Evolutionary conservation across 2,888 invertebrate species (phyloP), one percentile per base, ranked within the genome.

Genomic region (Troides oblongomaculatus): DNA sequence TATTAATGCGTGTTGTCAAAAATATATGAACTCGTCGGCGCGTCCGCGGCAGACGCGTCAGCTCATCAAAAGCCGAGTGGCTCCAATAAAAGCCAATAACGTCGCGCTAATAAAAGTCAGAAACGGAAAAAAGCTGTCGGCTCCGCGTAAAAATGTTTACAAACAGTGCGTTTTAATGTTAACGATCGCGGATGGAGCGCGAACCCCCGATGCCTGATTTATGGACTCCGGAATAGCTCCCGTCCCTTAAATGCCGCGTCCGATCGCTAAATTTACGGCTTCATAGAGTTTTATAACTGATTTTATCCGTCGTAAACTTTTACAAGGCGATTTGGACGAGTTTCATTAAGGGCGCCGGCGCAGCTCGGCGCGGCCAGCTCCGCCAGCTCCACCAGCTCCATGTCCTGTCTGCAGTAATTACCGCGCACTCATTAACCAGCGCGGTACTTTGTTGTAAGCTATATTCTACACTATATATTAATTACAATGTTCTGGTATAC

Each of bases 221-320:
- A 91, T 88, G 76, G 80, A 87, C 79, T 86, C 76, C 84, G 79
- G 81, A 88, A 89, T 86, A 83, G 89, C 89, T 87, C 84, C 88
- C 84, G 89, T 89, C 89, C 87, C 85, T 87, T 88, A 65, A 70
- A 63, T 78, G 78, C 79, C 74, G 72, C 75, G 80, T 81, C 79
- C 82, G 81, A 83, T 83, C 82, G 80, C 82, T 78, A 78, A 84
- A 87, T 90, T 90, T 90, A 90, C 87, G 84, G 81, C 85, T 85
- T 82, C 84, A 87, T 87, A 86, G 82, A 84, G 84, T 89, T 90
- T 90, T 90, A 90, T 89, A 89, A 89, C 90, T 88, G 90, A 90
- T 90, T 90, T 90, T 90, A 90, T 90, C 88, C 84, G 79, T 88
- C 88, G 85, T 90, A 86, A 90, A 91, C 74, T 90, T 90, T 88